Base-by-base conservation (phyloP, 1,140 invertebrate species). In the Drosophila truncata region DNA sequence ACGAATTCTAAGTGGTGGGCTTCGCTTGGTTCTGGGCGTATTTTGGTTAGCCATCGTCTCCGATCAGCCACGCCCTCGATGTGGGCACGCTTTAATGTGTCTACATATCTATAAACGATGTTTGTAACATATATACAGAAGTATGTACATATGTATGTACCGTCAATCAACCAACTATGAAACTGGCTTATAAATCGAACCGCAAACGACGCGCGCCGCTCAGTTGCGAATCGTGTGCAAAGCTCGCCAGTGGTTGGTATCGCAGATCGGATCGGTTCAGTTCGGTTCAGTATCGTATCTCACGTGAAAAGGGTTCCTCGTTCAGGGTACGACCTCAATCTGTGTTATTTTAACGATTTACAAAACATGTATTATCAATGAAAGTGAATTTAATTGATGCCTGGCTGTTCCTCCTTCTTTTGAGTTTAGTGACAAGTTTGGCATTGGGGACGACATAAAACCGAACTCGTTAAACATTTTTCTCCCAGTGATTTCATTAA, bases 401-500 rank as follows among this genome's bases (percentile, higher is more conserved):
- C 35, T 44, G 20, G 18, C 35, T 33, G 20, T 23, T 18, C 2
- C 20, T 5, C 18, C 25, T 52, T 11, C n/a, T 59, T 44, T 23
- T 25, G 41, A 23, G 50, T 65, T 71, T 57, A 59, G 47, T 52
- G 59, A 63, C 33, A 49, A 49, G 31, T 63, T 18, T 60, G 37
- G 47, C 74, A 74, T 76, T 76, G 54, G 64, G 37, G 13, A 11
- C 37, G 20, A 57, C 63, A 59, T 79, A 60, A 61, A 75, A 59
- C 20, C 44, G 47, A 59, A 44, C 55, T 55, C 69, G 71, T 67
- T 63, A 37, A 61, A 14, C 42, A 60, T 71, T 65, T 81, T 77
- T 81, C 64, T 63, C 73, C 74, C 42, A 82, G 80, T 69, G 80
- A 84, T 88, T 88, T 75, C 81, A 84, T 90, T 80, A 81, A 78